Evolutionary conservation across 2,888 invertebrate species (phyloP).

Genomic region (Troglohyphantes excavatus): DNA sequence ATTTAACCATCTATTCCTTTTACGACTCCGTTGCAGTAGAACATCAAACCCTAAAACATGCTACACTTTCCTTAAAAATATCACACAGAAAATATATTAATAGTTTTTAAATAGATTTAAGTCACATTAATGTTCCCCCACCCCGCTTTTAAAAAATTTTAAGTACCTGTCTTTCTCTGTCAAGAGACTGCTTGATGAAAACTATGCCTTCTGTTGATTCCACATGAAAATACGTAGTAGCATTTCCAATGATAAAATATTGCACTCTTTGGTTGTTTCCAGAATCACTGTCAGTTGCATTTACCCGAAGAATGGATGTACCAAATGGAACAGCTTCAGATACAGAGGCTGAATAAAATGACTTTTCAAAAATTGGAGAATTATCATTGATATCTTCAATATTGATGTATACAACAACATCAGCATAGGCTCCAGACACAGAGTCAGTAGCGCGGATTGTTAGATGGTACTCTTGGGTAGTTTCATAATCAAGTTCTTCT

Average conservation of each 20-base stretch:
- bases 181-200: conserved; percentile 89
- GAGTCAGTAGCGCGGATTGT: conserved; percentile 92
- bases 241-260: conserved; percentile 86
- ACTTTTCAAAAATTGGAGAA: conserved; percentile 89
- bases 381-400: conserved; percentile 94
- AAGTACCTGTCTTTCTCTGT: conserved; percentile 88
- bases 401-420: conserved; percentile 87
- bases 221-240: conserved; percentile 88
- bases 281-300: conserved; percentile 80
- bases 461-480: conserved; percentile 89
- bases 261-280: conserved; percentile 87
- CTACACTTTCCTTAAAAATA: too few relatives aligned
- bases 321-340: conserved; percentile 83
- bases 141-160: too few relatives aligned
- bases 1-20: too few relatives aligned
- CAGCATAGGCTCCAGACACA: conserved; percentile 89
- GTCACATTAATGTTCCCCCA: too few relatives aligned
- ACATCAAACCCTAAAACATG: too few relatives aligned
- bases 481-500: conserved; percentile 93
- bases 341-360: conserved; percentile 82
- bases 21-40: too few relatives aligned
- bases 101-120: too few relatives aligned
- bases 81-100: too few relatives aligned
- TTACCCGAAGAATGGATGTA: conserved; percentile 81
- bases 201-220: conserved; percentile 90